A percentile compares a stretch with the other conserved stretches of the same genome.
Evolutionary conservation across 2,113 vertebrate species (phyloP).

Genomic region (Rhadina sibilatrix): DNA sequence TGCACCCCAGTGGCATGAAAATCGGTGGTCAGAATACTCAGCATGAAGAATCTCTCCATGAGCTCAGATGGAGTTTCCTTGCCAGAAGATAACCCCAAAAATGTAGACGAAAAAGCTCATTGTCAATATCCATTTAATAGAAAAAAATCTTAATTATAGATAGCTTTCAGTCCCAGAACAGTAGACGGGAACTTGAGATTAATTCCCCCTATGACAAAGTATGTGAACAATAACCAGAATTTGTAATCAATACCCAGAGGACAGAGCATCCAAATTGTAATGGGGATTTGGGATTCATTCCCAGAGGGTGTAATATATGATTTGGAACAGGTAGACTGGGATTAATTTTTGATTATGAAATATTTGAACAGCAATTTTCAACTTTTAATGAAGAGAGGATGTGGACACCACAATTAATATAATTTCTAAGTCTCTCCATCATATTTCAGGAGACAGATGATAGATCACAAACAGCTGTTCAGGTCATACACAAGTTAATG

Average conservation of each 20-base stretch:
- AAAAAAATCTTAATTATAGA: slow-evolving; percentile 69
- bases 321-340: slow-evolving; percentile 62
- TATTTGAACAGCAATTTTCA: slow-evolving; percentile 54
- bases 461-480: neutral
- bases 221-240: slow-evolving; percentile 66
- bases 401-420: slow-evolving; percentile 45
- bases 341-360: slow-evolving; percentile 67
- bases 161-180: slow-evolving; percentile 66
- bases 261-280: slow-evolving; percentile 59
- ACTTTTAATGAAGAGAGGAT: slow-evolving; percentile 51
- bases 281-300: slow-evolving; percentile 60
- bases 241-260: slow-evolving; percentile 63
- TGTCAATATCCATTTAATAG: slow-evolving; percentile 44
- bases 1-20: neutral
- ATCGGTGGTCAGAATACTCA: neutral
- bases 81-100: slow-evolving; percentile 33
- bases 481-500: neutral
- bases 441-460: slow-evolving; percentile 9
- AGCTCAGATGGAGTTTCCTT: neutral
- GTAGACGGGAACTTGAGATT: slow-evolving; percentile 54
- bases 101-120: neutral
- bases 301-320: slow-evolving; percentile 41
- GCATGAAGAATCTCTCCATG: neutral
- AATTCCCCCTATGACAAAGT: slow-evolving; percentile 58
- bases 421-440: slow-evolving; percentile 7